Conservation (phyloP, 2,888 invertebrate genomes). For the Aphodius sticticus region DNA sequence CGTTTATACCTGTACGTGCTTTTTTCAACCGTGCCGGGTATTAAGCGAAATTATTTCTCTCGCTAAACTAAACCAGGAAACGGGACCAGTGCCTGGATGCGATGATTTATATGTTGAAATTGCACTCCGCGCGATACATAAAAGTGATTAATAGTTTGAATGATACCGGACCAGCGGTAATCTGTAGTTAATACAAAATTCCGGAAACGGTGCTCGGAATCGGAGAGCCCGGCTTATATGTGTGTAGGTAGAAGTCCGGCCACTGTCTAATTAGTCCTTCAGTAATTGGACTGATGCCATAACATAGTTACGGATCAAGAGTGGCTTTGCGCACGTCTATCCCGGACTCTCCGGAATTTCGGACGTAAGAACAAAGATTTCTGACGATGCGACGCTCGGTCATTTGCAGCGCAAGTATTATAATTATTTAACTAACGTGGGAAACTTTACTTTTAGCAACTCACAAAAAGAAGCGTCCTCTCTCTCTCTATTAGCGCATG, state of each 20-base stretch:
- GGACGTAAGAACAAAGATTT: neutral
- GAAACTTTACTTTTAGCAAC: neutral
- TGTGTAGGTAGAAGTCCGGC: constrained; percentile 40
- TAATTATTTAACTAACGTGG: neutral
- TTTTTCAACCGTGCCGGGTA: constrained; percentile 5
- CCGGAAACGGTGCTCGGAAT: neutral
- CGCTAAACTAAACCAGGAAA: constrained; percentile 6
- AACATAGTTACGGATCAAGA: constrained; percentile 35
- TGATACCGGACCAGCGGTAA: constrained; percentile 24
- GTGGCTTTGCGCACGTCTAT: constrained; percentile 24
- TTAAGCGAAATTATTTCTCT: constrained; percentile 14
- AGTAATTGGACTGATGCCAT: constrained; percentile 41
- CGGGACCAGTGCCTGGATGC: neutral
- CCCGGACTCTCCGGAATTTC: constrained; percentile 8
- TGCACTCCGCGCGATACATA: constrained; percentile 17
- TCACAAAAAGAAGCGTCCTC: neutral
- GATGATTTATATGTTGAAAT: constrained; percentile 9
- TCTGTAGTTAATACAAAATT: constrained; percentile 9
- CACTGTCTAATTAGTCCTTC: constrained; percentile 42
- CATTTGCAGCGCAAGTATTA: neutral
- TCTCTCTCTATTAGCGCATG: neutral
- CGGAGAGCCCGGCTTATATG: constrained; percentile 20
- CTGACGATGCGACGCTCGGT: neutral
- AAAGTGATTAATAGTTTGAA: constrained; percentile 26
- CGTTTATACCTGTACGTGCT: constrained; percentile 19